phyloP scores from a whole-genome alignment of 2,113 vertebrate species.

The Hyperopisus bebe region DNA sequence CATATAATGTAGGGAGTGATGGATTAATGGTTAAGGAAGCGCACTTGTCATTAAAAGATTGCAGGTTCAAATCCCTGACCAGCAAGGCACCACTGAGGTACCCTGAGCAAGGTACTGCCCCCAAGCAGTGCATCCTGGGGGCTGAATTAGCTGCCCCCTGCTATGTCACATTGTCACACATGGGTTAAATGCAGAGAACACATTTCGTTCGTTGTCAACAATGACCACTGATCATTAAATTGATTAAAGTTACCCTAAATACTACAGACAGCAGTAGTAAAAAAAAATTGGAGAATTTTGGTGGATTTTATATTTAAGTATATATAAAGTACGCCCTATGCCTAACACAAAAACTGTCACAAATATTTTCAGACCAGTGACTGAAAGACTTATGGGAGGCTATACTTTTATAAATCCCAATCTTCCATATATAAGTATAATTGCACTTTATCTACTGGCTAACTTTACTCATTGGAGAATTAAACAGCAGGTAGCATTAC shows the following conservation, averaged over 20 bases:
- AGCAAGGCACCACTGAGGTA: no score
- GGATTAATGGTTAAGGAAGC: no score
- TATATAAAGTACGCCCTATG: background rate
- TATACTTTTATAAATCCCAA: background rate
- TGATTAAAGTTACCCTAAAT: background rate
- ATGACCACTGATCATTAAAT: no score
- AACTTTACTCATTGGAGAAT: background rate
- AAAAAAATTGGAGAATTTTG: background rate
- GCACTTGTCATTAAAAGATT: no score
- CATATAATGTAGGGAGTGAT: background rate
- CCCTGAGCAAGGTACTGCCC: no score
- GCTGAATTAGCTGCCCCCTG: no score
- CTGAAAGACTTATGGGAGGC: background rate
- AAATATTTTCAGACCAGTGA: background rate
- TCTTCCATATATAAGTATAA: background rate
- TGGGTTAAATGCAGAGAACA: no score
- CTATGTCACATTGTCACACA: no score
- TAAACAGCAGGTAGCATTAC: background rate
- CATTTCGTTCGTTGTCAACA: no score
- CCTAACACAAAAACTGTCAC: background rate
- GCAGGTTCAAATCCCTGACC: no score
- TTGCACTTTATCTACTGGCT: background rate
- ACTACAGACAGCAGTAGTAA: background rate
- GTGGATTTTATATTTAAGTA: background rate
- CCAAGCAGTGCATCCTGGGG: no score